Conservation (phyloP, 2,113 vertebrate genomes). For the Enhydra lutris region DNA sequence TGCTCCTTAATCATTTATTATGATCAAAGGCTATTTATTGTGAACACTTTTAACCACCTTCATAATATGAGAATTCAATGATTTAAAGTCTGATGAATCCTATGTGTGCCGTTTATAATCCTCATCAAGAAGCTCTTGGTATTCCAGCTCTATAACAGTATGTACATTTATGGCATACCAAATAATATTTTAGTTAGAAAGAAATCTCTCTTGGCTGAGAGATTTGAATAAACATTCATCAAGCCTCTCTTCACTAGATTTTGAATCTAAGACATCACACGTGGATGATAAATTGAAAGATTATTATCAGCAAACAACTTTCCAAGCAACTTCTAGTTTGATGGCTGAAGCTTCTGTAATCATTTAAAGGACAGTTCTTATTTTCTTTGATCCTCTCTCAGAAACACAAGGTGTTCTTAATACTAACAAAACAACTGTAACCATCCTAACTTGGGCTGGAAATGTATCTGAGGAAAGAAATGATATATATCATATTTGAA, state of each 20-base stretch:
- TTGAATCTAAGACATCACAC: neutral
- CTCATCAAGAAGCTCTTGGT: neutral
- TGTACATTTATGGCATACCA: neutral
- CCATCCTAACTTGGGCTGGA: neutral
- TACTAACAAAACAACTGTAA: neutral
- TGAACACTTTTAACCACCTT: neutral
- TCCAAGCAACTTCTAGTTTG: neutral
- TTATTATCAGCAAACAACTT: neutral
- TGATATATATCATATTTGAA: neutral
- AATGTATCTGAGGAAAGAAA: neutral
- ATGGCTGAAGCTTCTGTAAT: neutral
- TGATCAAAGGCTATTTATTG: neutral
- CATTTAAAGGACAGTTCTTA: neutral
- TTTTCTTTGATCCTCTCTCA: neutral
- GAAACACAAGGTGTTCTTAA: neutral
- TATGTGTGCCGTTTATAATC: neutral
- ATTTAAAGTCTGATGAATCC: neutral
- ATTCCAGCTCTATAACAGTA: neutral
- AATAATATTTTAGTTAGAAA: neutral
- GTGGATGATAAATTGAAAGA: neutral
- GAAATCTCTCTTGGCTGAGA: neutral
- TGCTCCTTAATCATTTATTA: neutral
- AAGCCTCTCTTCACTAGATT: neutral
- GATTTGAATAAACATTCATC: neutral
- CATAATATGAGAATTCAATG: neutral